phyloP scores from a whole-genome alignment of 2,113 vertebrate genomes.

The Urocolius indicus region DNA sequence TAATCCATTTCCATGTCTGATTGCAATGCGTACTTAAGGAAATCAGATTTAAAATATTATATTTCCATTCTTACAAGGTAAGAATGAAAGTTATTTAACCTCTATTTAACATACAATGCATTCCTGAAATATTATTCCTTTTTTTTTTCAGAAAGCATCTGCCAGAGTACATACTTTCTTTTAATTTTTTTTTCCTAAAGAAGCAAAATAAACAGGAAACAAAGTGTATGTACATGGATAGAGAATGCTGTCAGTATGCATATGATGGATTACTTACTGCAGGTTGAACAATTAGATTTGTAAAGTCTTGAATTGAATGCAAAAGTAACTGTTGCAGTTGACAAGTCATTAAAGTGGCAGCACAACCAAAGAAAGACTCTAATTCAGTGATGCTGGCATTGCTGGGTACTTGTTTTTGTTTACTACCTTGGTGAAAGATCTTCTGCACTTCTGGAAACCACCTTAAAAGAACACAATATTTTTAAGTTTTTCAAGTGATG shows the following conservation, averaged over 20 bases:
- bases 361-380: slow-evolving; percentile 85
- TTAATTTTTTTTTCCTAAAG: background rate
- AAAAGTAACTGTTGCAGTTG: slow-evolving; percentile 85
- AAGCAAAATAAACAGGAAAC: background rate
- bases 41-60: background rate
- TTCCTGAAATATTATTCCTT: background rate
- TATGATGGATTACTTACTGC: slow-evolving; percentile 70
- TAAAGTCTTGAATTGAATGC: slow-evolving; percentile 86
- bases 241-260: background rate
- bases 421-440: slow-evolving; percentile 83
- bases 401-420: slow-evolving; percentile 77
- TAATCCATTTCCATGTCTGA: background rate
- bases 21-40: background rate
- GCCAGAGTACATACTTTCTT: background rate
- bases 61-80: background rate
- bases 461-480: slow-evolving; percentile 72
- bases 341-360: slow-evolving; percentile 83
- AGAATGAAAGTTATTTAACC: background rate
- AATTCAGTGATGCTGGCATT: slow-evolving; percentile 73
- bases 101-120: background rate
- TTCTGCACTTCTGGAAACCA: slow-evolving; percentile 87
- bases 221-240: background rate
- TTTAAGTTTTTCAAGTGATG: background rate
- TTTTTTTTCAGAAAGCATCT: background rate
- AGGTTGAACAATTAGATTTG: slow-evolving; percentile 80